These are phyloP conservation scores for Chelon labrosus DNA, from an alignment of 2,797 vertebrate species.

Conservation along the genomic window DNA sequence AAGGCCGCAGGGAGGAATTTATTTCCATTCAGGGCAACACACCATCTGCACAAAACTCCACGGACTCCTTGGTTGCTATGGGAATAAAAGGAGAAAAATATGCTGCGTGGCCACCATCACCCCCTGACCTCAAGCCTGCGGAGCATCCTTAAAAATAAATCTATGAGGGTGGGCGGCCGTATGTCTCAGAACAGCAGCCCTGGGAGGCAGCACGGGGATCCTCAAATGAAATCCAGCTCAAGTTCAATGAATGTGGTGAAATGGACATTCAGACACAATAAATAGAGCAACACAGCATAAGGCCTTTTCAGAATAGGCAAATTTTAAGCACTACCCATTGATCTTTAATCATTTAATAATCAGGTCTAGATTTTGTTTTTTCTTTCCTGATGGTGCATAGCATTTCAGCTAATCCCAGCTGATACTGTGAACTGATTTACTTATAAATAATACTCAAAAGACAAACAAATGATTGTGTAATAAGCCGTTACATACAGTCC, in stretches of 20 bases:
- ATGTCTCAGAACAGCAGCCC: conserved; percentile 13
- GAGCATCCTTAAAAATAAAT: conserved; percentile 1
- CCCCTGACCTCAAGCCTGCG: conserved; percentile 6
- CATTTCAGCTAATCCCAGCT: not conserved
- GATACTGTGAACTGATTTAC: not conserved
- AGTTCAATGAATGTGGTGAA: not conserved
- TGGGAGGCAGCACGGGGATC: not conserved
- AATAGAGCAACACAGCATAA: not conserved
- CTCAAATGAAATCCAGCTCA: conserved; percentile 3
- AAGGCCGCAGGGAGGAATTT: not conserved
- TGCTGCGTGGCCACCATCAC: not conserved
- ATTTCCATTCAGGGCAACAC: conserved; percentile 5
- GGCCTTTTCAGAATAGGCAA: no score
- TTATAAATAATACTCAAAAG: not conserved
- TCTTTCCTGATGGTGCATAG: not conserved
- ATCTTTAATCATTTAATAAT: not conserved
- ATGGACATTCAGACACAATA: conserved; percentile 1
- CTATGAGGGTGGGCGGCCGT: not conserved
- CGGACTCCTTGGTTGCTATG: conserved; percentile 6
- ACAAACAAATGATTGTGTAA: conserved; percentile 14
- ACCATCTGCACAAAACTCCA: not conserved
- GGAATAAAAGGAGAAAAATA: not conserved
- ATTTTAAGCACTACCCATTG: no score
- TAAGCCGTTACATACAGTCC: conserved; percentile 3
- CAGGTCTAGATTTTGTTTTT: not conserved